These are phyloP conservation scores for Epiblema foenella DNA, from an alignment of 2,888 invertebrate genomes.

Conservation along the genomic window DNA sequence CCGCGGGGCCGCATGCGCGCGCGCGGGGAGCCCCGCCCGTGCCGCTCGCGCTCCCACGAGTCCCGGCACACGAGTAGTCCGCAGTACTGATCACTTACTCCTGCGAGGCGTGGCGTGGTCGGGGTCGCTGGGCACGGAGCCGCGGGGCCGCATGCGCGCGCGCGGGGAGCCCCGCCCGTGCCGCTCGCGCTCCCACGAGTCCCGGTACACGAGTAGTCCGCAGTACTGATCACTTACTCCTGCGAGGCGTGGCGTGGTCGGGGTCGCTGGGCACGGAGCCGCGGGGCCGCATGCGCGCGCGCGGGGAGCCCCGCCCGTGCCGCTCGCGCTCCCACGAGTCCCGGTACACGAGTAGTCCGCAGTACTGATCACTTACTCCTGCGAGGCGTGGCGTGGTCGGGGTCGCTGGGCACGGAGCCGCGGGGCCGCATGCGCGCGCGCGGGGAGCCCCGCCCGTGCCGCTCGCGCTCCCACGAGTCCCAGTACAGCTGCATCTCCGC, in stretches of 20 bases:
- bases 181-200: constrained; percentile 97
- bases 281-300: constrained; percentile 57
- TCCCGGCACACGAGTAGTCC: too few relatives aligned
- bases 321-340: constrained; percentile 98
- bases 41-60: constrained; percentile 96
- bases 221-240: too few relatives aligned
- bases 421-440: constrained; percentile 59
- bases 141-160: constrained; percentile 55
- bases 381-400: constrained; percentile 28
- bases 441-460: constrained; percentile 84
- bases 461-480: constrained; percentile 98
- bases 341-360: constrained; percentile 95
- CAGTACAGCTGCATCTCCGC: constrained; percentile 91
- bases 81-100: too few relatives aligned
- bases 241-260: constrained; percentile 28
- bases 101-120: constrained; percentile 29
- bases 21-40: constrained; percentile 80
- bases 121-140: constrained; percentile 64
- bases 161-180: constrained; percentile 83
- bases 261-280: constrained; percentile 63
- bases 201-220: constrained; percentile 97
- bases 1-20: constrained; percentile 56
- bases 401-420: constrained; percentile 64
- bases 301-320: constrained; percentile 82
- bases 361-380: constrained; percentile 15